These are phyloP conservation scores for Phrynocephalus forsythii DNA, from an alignment of 2,797 vertebrate species.

Conservation along the genomic window DNA sequence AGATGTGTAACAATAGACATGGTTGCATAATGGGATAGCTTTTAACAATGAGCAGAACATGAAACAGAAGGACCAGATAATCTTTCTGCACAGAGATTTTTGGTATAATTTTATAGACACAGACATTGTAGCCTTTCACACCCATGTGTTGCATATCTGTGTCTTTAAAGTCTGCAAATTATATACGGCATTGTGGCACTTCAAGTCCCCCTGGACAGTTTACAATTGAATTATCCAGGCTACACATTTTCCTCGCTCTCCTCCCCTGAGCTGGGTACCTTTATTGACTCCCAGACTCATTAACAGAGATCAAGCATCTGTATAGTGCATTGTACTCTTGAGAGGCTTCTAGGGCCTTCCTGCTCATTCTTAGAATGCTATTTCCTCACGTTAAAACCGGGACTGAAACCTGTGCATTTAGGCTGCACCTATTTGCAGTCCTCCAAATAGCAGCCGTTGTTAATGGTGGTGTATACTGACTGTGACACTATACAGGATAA, in stretches of 20 bases:
- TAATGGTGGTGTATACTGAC: not conserved
- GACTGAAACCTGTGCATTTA: not conserved
- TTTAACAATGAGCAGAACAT: conserved; percentile 28
- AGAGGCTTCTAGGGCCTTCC: conserved; percentile 39
- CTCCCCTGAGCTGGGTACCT: not conserved
- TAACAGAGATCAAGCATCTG: conserved; percentile 37
- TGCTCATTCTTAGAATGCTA: conserved; percentile 6
- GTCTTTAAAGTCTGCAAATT: too few relatives aligned
- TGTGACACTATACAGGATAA: too few relatives aligned
- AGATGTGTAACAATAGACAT: not conserved
- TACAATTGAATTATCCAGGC: too few relatives aligned
- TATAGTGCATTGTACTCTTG: conserved; percentile 17
- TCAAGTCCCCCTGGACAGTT: too few relatives aligned
- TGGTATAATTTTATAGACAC: conserved; percentile 25
- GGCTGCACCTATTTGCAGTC: conserved; percentile 14
- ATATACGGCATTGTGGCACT: too few relatives aligned
- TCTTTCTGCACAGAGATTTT: conserved; percentile 28
- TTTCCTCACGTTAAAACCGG: not conserved
- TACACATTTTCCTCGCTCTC: too few relatives aligned
- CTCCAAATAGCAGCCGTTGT: too few relatives aligned
- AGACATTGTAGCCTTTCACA: conserved; percentile 39
- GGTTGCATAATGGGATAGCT: conserved; percentile 41
- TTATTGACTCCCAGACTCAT: not conserved
- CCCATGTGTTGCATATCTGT: conserved; percentile 16
- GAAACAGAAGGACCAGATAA: not conserved